Evolutionary conservation across 2,797 vertebrate species (phyloP).

Genomic region (Benthosema pterotum): DNA sequence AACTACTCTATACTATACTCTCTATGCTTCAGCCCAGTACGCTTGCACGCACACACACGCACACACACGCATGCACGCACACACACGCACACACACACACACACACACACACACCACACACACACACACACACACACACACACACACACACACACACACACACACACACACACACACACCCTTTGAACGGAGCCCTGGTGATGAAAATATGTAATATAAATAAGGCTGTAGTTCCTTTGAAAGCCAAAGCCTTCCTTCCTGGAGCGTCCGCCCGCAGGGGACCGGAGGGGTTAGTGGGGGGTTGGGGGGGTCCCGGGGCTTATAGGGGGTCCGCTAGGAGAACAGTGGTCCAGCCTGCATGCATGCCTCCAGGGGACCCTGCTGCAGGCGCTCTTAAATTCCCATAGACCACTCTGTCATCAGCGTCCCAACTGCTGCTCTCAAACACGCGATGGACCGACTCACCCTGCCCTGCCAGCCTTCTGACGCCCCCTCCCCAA

Average conservation of each 20-base stretch:
- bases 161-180: neutral
- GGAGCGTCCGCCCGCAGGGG: slow-evolving; percentile 74
- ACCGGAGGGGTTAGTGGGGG: neutral
- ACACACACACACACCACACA: slow-evolving; percentile 1
- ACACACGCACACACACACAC: neutral
- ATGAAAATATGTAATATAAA: slow-evolving; percentile 88
- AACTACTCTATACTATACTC: too few relatives aligned
- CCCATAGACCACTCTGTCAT: slow-evolving; percentile 85
- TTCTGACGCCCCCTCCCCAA: too few relatives aligned
- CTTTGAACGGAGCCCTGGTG: neutral
- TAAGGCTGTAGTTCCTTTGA: slow-evolving; percentile 84
- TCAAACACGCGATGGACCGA: slow-evolving; percentile 82
- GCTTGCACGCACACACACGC: neutral
- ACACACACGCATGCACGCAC: neutral
- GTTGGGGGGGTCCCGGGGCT: too few relatives aligned
- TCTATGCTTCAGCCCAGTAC: neutral
- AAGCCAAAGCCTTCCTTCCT: slow-evolving; percentile 87
- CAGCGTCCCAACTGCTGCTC: slow-evolving; percentile 83
- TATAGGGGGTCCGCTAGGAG: slow-evolving; percentile 21
- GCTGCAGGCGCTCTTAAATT: slow-evolving; percentile 78
- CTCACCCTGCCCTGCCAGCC: slow-evolving; percentile 62
- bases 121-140: slow-evolving; percentile 7
- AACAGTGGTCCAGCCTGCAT: too few relatives aligned
- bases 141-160: slow-evolving; percentile 32
- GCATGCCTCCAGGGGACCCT: slow-evolving; percentile 72